Conservation (phyloP, 2,113 vertebrate species). For the Clarias macrocephalus region DNA sequence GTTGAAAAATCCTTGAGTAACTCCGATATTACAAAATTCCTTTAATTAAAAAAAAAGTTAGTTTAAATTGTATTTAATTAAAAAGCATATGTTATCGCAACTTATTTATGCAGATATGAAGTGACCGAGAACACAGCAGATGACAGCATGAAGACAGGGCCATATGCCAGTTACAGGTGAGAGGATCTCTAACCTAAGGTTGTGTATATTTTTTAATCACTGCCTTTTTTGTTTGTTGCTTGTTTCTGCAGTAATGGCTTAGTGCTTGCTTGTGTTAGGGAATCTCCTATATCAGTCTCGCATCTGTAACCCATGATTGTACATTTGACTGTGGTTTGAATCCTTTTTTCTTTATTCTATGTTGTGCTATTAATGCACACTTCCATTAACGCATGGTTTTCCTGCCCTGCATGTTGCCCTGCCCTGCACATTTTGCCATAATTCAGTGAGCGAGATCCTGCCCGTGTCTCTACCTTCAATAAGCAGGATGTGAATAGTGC, state of each 20-base stretch:
- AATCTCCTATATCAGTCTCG: not conserved
- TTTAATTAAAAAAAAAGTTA: not conserved
- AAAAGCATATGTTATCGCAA: not conserved
- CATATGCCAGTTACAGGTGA: slow-evolving; percentile 31
- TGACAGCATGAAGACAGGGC: slow-evolving; percentile 8
- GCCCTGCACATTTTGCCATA: slow-evolving; percentile 43
- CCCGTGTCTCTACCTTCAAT: slow-evolving; percentile 56
- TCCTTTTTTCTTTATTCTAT: not conserved
- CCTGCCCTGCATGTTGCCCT: slow-evolving; percentile 50
- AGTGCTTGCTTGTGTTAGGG: not conserved
- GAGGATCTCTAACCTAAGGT: not conserved
- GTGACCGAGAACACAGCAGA: not conserved
- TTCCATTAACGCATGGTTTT: slow-evolving; percentile 29
- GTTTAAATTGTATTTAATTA: not conserved
- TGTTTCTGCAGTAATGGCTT: not conserved
- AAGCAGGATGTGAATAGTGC: slow-evolving; percentile 44
- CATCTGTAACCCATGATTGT: not conserved
- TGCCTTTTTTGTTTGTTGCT: not conserved
- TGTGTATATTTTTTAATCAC: not conserved
- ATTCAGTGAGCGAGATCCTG: slow-evolving; percentile 68
- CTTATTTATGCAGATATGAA: slow-evolving; percentile 30
- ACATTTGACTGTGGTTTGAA: slow-evolving; percentile 5
- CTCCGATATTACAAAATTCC: not conserved
- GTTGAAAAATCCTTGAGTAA: not conserved
- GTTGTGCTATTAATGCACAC: not conserved